Percentiles rank a stretch among this genome's conserved stretches.
Conservation (phyloP, 2,888 invertebrate genomes). For the Spodoptera picta region DNA sequence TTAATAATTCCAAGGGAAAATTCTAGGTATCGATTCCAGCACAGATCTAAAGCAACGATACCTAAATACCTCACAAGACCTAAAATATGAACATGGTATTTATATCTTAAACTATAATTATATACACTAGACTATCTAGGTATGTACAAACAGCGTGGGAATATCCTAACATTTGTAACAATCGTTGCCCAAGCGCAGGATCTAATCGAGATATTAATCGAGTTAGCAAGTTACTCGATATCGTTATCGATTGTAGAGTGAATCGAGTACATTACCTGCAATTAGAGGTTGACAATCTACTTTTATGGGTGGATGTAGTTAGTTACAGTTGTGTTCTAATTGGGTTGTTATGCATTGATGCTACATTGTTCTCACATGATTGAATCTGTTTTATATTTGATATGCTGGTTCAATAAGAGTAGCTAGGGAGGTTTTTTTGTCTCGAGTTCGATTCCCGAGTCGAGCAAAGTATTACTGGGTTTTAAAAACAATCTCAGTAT, state of each 20-base stretch:
- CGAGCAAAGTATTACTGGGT: too few relatives aligned
- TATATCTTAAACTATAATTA: constrained; percentile 18
- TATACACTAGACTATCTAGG: constrained; percentile 5
- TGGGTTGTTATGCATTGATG: constrained; percentile 6
- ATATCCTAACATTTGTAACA: constrained; percentile 66
- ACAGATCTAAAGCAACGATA: constrained; percentile 13
- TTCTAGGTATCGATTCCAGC: constrained; percentile 11
- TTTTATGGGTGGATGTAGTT: constrained; percentile 16
- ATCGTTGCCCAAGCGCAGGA: constrained; percentile 59
- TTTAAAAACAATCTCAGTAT: too few relatives aligned
- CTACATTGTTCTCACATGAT: constrained; percentile 2
- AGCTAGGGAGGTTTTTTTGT: too few relatives aligned
- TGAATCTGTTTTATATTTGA: too few relatives aligned
- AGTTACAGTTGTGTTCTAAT: constrained; percentile 1
- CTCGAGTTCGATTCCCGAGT: too few relatives aligned
- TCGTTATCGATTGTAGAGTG: constrained; percentile 53
- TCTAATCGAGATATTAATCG: constrained; percentile 63
- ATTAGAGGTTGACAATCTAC: constrained; percentile 46
- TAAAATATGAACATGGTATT: constrained; percentile 40
- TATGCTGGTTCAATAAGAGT: too few relatives aligned
- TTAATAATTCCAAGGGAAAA: constrained; percentile 1
- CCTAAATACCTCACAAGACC: constrained; percentile 10
- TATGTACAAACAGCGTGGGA: constrained; percentile 60
- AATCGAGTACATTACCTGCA: constrained; percentile 48
- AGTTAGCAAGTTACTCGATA: constrained; percentile 45